Evolutionary conservation across 2,888 invertebrate species (phyloP).

Genomic region (Chrysolina oricalcia): DNA sequence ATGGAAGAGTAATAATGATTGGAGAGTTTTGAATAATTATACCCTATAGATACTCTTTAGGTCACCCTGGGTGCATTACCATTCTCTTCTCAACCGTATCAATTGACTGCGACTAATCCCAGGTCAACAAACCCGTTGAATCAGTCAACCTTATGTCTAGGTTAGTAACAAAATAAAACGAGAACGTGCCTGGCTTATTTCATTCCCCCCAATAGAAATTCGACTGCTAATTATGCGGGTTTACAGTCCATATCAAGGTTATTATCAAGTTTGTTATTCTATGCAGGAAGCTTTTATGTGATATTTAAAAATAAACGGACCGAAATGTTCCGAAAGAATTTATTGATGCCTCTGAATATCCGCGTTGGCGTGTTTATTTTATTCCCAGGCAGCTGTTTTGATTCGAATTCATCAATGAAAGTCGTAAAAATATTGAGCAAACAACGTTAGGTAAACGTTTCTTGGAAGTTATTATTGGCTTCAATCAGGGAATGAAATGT

Average conservation of each 20-base stretch:
- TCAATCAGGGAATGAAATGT: too few species aligned
- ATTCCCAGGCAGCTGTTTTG: constrained; percentile 1
- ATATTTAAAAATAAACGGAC: constrained; percentile 19
- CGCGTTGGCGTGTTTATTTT: constrained; percentile 17
- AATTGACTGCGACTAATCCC: constrained; percentile 4
- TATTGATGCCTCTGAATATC: constrained; percentile 3
- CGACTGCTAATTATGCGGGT: constrained; percentile 13
- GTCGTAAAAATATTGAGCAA: not conserved
- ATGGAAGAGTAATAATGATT: too few species aligned
- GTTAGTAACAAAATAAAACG: constrained; percentile 31
- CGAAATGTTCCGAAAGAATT: constrained; percentile 8
- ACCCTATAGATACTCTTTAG: too few species aligned
- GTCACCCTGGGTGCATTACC: not conserved
- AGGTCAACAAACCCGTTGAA: constrained; percentile 14
- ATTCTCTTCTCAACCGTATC: not conserved
- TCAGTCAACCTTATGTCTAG: constrained; percentile 31
- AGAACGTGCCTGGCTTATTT: constrained; percentile 28
- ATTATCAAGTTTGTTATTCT: constrained; percentile 26
- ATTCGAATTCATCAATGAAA: constrained; percentile 1
- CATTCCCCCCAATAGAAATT: not conserved
- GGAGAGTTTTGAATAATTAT: too few species aligned
- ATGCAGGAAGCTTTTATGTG: constrained; percentile 21
- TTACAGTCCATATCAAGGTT: constrained; percentile 11
- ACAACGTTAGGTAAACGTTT: not conserved
- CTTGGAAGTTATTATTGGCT: not conserved